Percentiles rank a stretch among this genome's conserved stretches.
Evolutionary conservation across 1,140 invertebrate genomes (phyloP).

Genomic region (Pristionchus pacificus): DNA sequence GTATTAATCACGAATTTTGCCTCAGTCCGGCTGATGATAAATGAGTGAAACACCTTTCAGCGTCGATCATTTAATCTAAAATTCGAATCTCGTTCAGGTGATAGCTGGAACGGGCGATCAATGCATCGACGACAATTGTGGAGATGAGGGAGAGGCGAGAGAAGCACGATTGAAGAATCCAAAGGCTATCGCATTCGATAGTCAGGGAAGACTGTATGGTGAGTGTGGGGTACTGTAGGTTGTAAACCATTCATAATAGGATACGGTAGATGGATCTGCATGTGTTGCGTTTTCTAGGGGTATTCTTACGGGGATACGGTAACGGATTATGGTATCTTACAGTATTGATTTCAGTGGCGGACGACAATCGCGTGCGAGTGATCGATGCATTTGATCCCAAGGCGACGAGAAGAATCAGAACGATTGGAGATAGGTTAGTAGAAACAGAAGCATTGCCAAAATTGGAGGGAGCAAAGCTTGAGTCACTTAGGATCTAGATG

Average conservation of each 20-base stretch:
- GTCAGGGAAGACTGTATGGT: conserved; percentile 29
- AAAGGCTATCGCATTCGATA: conserved; percentile 69
- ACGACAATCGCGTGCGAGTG: conserved; percentile 27
- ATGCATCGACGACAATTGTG: conserved; percentile 67
- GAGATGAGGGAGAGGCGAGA: conserved; percentile 81
- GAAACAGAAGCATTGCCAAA: not conserved
- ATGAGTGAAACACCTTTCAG: no score
- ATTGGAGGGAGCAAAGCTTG: conserved; percentile 2
- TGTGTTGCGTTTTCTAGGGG: not conserved
- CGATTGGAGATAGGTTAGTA: conserved; percentile 4
- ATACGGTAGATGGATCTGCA: no score
- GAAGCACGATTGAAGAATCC: conserved; percentile 64
- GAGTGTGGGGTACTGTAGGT: no score
- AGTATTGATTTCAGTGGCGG: conserved; percentile 29
- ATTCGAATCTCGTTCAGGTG: conserved; percentile 17
- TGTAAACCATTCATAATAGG: not conserved
- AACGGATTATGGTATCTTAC: no score
- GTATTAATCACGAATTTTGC: no score
- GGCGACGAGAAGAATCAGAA: not conserved
- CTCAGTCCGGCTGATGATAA: no score
- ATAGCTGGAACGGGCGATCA: conserved; percentile 87
- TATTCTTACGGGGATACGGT: no score
- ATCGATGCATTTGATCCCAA: conserved; percentile 16
- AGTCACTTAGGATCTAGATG: no score
- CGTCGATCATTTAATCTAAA: no score